Evolutionary conservation across 1,140 invertebrate genomes (phyloP).

Genomic region (Polypedilum pembai): DNA sequence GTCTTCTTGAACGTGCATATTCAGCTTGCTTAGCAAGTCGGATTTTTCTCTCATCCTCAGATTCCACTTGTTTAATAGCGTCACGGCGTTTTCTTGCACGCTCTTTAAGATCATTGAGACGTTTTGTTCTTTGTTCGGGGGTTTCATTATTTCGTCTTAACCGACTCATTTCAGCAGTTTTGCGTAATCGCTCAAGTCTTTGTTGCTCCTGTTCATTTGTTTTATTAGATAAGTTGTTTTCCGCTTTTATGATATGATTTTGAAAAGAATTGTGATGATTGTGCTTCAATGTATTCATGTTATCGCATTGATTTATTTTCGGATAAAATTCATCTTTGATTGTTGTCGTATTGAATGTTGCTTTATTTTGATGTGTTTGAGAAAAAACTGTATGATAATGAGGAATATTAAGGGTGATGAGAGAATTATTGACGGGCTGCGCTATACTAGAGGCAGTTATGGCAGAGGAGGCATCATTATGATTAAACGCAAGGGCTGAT

Average conservation of each 20-base stretch:
- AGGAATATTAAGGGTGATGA: neutral
- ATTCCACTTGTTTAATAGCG: slow-evolving; percentile 39
- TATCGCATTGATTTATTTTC: neutral
- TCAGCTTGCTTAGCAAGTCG: slow-evolving; percentile 41
- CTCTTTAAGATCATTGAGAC: slow-evolving; percentile 42
- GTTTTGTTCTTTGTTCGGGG: slow-evolving; percentile 45
- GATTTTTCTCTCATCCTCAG: slow-evolving; percentile 39
- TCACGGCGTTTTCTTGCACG: slow-evolving; percentile 41
- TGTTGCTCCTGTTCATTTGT: neutral
- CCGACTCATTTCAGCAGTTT: neutral
- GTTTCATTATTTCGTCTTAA: slow-evolving; percentile 46
- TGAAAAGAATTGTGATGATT: neutral
- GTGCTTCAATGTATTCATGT: neutral
- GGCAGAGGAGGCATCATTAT: neutral
- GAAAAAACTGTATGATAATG: slow-evolving; percentile 22
- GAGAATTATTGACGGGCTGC: neutral
- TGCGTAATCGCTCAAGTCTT: neutral
- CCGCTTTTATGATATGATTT: neutral
- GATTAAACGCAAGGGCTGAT: neutral
- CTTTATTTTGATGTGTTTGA: neutral
- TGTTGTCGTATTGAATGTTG: neutral
- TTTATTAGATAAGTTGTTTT: neutral
- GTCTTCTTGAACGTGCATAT: slow-evolving; percentile 39
- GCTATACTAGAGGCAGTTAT: neutral
- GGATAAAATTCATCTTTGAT: neutral